phyloP scores from a whole-genome alignment of 2,888 invertebrate species.

The Norana najaformis region DNA sequence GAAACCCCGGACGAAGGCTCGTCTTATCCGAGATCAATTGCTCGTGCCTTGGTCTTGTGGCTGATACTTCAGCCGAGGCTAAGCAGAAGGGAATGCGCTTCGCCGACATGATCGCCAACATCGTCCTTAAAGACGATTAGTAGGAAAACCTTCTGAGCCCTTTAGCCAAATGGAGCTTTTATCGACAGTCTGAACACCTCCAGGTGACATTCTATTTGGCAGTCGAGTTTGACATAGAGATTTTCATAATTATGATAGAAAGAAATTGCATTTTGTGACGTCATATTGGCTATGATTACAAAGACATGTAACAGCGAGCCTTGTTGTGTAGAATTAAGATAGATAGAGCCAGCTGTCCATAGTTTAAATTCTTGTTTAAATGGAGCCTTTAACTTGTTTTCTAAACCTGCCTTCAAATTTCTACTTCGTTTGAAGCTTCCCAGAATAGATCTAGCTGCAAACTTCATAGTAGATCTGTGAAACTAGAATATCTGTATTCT shows the following conservation, averaged over 20 bases:
- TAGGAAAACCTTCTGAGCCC: neutral
- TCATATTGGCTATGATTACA: neutral
- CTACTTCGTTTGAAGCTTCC: neutral
- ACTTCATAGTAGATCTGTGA: neutral
- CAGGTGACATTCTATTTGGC: constrained; percentile 2
- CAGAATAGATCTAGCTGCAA: neutral
- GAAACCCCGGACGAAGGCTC: constrained; percentile 36
- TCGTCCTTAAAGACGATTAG: constrained; percentile 28
- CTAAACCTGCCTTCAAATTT: neutral
- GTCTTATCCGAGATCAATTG: constrained; percentile 40
- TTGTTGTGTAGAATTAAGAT: neutral
- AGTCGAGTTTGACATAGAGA: neutral
- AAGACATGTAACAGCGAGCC: neutral
- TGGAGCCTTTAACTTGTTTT: neutral
- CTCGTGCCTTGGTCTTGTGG: constrained; percentile 38
- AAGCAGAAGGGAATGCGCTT: constrained; percentile 40
- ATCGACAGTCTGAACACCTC: neutral
- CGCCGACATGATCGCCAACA: constrained; percentile 39
- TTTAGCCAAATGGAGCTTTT: neutral
- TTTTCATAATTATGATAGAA: neutral
- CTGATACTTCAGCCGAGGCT: constrained; percentile 39
- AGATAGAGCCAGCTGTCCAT: neutral
- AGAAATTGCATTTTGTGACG: neutral
- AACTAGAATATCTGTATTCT: neutral
- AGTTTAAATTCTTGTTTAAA: neutral